Evolutionary conservation across 53 echinoderm and acorn worm genomes (phyloP).

Genomic region (Paracentrotus lividus): DNA sequence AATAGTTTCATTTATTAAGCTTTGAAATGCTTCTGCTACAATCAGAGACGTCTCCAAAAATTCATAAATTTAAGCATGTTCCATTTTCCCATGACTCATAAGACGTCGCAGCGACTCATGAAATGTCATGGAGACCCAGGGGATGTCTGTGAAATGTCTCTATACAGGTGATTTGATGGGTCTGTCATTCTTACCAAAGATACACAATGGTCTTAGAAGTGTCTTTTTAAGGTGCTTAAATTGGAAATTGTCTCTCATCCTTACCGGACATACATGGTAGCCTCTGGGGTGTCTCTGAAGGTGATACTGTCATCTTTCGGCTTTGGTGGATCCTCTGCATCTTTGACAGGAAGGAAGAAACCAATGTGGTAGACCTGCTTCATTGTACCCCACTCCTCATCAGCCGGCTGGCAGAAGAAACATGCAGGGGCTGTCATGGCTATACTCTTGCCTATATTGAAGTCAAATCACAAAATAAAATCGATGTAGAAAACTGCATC

Average conservation of each 20-base stretch:
- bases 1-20: too few relatives aligned
- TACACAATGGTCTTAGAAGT: background rate
- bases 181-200: too few relatives aligned
- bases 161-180: background rate
- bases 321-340: slow-evolving; percentile 61
- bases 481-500: too few relatives aligned
- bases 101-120: too few relatives aligned
- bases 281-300: slow-evolving; percentile 63
- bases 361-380: slow-evolving; percentile 68
- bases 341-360: slow-evolving; percentile 61
- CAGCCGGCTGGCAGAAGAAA: slow-evolving; percentile 61
- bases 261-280: slow-evolving; percentile 75
- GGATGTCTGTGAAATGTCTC: too few relatives aligned
- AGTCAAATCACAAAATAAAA: background rate
- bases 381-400: slow-evolving; percentile 71
- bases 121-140: too few relatives aligned
- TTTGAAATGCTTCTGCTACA: too few relatives aligned
- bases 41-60: too few relatives aligned
- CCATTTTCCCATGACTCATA: too few relatives aligned
- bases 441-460: slow-evolving; percentile 61
- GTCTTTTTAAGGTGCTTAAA: too few relatives aligned
- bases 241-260: background rate
- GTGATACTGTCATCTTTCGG: slow-evolving; percentile 74
- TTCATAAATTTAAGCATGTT: too few relatives aligned
- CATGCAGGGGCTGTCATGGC: slow-evolving; percentile 78